Evolutionary conservation across 2,113 vertebrate species (phyloP).

Genomic region (Rattus norvegicus): GRCr8 NC_086027.1:5471001-5471500

Average conservation of each 20-base stretch:
- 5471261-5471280: background rate
- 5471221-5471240: no score
- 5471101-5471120: no score
- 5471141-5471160: no score
- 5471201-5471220: no score
- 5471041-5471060: no score
- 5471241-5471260: background rate
- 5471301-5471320: background rate
- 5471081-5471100: no score
- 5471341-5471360: background rate
- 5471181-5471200: no score
- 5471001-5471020: no score
- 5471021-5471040: no score
- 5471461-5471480: background rate
- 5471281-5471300: background rate
- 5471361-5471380: background rate
- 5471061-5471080: no score
- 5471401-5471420: background rate
- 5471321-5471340: background rate
- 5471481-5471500: slow-evolving; percentile 30
- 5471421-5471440: background rate
- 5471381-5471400: background rate
- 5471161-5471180: no score
- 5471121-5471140: no score
- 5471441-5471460: background rate